Evolutionary conservation across 2,113 vertebrate genomes (phyloP).

Genomic region (Dunckerocampus dactyliophorus): DNA sequence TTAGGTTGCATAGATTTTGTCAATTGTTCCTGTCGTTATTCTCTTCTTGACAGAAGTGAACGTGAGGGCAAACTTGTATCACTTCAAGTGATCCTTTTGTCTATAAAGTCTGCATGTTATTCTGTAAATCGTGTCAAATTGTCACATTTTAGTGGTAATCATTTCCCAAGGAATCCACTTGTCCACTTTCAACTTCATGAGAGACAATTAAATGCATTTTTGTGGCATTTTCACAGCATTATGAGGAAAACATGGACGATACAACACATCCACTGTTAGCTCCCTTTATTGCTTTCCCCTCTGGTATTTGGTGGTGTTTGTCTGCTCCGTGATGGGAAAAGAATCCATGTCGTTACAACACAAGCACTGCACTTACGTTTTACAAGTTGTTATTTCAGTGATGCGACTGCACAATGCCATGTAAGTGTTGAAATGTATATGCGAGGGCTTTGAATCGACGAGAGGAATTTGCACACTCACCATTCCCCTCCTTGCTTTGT

Average conservation of each 20-base stretch:
- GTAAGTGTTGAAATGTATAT: constrained; percentile 16
- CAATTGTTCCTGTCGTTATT: too few relatives aligned
- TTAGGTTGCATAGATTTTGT: too few relatives aligned
- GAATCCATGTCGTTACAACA: constrained; percentile 9
- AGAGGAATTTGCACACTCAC: constrained; percentile 28
- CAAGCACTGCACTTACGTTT: constrained; percentile 36
- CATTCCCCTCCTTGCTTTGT: constrained; percentile 17
- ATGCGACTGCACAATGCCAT: constrained; percentile 35
- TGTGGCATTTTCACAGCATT: constrained; percentile 16
- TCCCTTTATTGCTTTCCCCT: constrained; percentile 3
- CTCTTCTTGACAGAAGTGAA: too few relatives aligned
- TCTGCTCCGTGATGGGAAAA: too few relatives aligned
- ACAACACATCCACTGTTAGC: not conserved
- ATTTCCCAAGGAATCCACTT: too few relatives aligned
- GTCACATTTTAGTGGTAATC: too few relatives aligned
- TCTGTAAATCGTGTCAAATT: too few relatives aligned
- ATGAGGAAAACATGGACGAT: not conserved
- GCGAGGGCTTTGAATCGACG: constrained; percentile 32
- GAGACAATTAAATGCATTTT: constrained; percentile 37
- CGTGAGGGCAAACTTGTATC: too few relatives aligned
- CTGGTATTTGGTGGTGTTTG: too few relatives aligned
- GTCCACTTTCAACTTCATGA: not conserved
- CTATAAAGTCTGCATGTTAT: too few relatives aligned
- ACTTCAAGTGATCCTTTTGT: too few relatives aligned
- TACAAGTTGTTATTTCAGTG: constrained; percentile 43